These are phyloP conservation scores for Spilogale gracilis DNA, from an alignment of 2,113 vertebrate species.

Conservation along the genomic window DNA sequence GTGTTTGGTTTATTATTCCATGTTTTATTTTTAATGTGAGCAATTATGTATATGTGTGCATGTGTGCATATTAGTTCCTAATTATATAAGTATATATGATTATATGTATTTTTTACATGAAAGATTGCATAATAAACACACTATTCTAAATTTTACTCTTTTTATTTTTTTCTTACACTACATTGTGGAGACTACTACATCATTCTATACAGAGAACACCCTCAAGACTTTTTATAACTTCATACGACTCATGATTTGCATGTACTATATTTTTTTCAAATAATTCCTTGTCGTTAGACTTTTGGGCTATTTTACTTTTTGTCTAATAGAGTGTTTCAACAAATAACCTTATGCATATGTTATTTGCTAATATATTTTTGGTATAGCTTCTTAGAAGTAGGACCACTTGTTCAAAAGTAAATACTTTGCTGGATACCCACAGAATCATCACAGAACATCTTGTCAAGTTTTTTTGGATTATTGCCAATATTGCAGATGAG, in stretches of 20 bases:
- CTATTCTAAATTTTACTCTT: background rate
- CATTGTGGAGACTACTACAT: background rate
- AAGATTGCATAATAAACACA: background rate
- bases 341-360: background rate
- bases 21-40: background rate
- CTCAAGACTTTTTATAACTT: background rate
- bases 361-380: slow-evolving; percentile 28
- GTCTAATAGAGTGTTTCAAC: background rate
- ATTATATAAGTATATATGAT: background rate
- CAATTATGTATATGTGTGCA: background rate
- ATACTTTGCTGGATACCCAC: background rate
- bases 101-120: background rate
- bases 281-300: background rate
- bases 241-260: background rate
- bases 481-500: background rate
- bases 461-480: background rate
- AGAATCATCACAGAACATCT: background rate
- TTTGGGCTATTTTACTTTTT: background rate
- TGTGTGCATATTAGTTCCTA: background rate
- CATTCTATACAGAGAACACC: background rate
- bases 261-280: background rate
- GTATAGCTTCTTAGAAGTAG: background rate
- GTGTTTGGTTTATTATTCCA: background rate
- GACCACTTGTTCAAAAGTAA: background rate
- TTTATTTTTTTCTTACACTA: background rate